These are phyloP conservation scores for Antigone vipio DNA, from an alignment of 2,113 vertebrate species.

Conservation along the genomic window DNA sequence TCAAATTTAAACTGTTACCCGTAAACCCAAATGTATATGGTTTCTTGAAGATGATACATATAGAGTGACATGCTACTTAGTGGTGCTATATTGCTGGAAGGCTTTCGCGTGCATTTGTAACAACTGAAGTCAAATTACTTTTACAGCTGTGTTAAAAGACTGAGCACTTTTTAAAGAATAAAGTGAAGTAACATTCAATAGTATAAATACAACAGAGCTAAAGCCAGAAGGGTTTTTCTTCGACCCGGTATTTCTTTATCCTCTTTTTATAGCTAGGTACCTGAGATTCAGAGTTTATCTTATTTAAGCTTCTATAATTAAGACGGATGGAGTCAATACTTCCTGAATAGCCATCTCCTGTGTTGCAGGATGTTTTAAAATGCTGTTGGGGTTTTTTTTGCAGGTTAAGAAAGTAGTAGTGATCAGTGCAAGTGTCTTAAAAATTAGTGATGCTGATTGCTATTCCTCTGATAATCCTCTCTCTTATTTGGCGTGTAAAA, in stretches of 20 bases:
- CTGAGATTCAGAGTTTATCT: not conserved
- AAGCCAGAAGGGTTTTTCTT: not conserved
- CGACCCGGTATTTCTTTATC: fast-evolving
- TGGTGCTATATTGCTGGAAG: not conserved
- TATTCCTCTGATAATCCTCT: not conserved
- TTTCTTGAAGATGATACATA: not conserved
- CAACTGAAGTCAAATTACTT: not conserved
- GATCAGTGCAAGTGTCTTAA: not conserved
- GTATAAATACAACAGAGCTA: not conserved
- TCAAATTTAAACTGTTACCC: not conserved
- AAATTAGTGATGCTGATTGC: not conserved
- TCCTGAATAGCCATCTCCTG: not conserved
- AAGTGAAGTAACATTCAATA: not conserved
- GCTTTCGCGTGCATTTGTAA: not conserved
- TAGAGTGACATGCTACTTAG: not conserved
- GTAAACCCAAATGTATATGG: not conserved
- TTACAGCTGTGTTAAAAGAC: not conserved
- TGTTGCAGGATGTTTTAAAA: not conserved
- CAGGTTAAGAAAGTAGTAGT: not conserved
- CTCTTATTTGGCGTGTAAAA: not conserved
- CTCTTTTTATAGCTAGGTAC: not conserved
- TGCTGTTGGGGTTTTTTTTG: not conserved
- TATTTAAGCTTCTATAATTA: not conserved
- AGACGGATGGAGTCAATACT: not conserved
- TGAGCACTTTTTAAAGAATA: not conserved